Conservation (phyloP, 2,888 invertebrate species). For the Metalampra italica region DNA sequence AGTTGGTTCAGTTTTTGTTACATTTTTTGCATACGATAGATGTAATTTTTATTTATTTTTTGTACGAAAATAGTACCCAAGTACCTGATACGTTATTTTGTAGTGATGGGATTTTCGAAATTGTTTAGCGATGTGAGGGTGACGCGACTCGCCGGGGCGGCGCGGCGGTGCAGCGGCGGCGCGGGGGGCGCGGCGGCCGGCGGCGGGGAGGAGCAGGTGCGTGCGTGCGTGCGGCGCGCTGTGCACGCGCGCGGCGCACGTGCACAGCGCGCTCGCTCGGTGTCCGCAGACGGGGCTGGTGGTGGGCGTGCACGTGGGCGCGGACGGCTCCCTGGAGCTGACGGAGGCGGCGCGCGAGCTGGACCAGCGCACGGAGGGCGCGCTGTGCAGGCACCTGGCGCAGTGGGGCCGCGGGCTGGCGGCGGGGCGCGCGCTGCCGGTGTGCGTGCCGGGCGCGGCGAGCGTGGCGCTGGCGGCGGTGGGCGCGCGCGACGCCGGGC, state of each 20-base stretch:
- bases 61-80: too few relatives aligned
- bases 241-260: not conserved
- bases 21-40: too few relatives aligned
- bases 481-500: slow-evolving; percentile 45
- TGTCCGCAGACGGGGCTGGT: slow-evolving; percentile 33
- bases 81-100: slow-evolving; percentile 32
- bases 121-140: slow-evolving; percentile 27
- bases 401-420: slow-evolving; percentile 47
- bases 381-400: slow-evolving; percentile 66
- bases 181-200: not conserved
- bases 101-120: slow-evolving; percentile 51
- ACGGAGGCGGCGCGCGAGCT: slow-evolving; percentile 69
- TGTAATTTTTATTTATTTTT: too few relatives aligned
- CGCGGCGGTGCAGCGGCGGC: not conserved
- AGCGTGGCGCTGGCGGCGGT: slow-evolving; percentile 30
- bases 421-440: slow-evolving; percentile 50
- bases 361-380: slow-evolving; percentile 72
- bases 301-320: slow-evolving; percentile 70
- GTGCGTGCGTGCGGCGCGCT: not conserved
- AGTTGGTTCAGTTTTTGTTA: too few relatives aligned
- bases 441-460: slow-evolving; percentile 46
- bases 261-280: not conserved
- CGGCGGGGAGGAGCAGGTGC: not conserved
- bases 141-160: not conserved
- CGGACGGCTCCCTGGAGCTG: slow-evolving; percentile 50